Base-by-base conservation (phyloP, 2,888 invertebrate genomes). In the Scaptomyza reducta region DNA sequence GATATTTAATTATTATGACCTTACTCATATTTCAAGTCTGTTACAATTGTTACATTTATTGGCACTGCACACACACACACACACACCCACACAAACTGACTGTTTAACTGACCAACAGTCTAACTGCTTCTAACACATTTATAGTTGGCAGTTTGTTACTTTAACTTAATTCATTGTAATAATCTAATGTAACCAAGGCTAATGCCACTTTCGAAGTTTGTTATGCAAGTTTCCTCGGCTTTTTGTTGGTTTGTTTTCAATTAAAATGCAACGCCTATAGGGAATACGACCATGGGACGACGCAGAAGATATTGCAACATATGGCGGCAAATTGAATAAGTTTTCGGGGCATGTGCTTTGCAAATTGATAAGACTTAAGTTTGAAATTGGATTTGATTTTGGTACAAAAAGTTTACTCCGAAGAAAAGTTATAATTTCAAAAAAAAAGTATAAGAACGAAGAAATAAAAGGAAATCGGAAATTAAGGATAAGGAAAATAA, bases 1-100 rank as follows among this genome's bases (percentile, higher is more conserved):
- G 79, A 78, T 78, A 78, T 78, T 75, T 78, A 78, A 78, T 78
- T 78, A 78, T 78, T 66, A 78, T 79, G 79, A 73, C 76, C 76
- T 58, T 50, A 63, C 42, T 74, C 70, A 78, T 68, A 70, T 67
- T 67, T 70, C 56, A 50, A 65, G 59, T 33, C 18, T 70, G 61
- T 46, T 31, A 61, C 47, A 62, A 56, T 51, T 53, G 59, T 47
- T 46, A 76, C 76, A 76, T 58, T 76, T 66, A 73, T 76, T 77
- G 69, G 62, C 57, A 69, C 40, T 35, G 25, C 55, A 33, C 11
- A 22, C 40, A 16, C 25, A 45, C 62, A 31, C 55, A 33, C 25
- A 45, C 62, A 31, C 55, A 33, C 62, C 18, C 10, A 18, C 38
- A 27, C 6, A 35, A 2, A 38, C 14, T 1, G 1, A 40, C 40